Conservation (phyloP, 2,113 vertebrate genomes). For the Nycticryphes semicollaris region DNA sequence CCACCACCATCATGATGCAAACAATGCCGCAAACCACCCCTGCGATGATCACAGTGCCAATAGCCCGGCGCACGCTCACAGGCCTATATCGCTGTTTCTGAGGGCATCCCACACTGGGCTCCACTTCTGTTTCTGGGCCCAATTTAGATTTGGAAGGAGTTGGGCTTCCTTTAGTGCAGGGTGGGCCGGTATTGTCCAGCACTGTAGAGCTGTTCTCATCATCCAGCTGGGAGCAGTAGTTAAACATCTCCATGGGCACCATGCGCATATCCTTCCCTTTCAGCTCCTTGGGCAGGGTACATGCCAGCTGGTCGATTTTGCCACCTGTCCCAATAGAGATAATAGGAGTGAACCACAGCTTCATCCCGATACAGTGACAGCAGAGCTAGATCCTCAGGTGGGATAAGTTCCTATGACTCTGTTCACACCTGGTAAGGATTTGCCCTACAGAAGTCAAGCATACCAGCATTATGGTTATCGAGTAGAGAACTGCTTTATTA, state of each 20-base stretch:
- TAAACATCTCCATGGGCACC: constrained; percentile 98
- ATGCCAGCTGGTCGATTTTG: constrained; percentile 92
- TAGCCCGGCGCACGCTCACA: constrained; percentile 91
- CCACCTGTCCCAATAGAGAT: constrained; percentile 80
- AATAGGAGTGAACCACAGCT: neutral
- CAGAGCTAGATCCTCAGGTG: neutral
- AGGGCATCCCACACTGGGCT: constrained; percentile 75
- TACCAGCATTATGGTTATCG: neutral
- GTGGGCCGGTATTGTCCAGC: constrained; percentile 78
- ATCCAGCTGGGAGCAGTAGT: constrained; percentile 95
- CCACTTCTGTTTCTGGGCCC: constrained; percentile 70
- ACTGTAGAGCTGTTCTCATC: constrained; percentile 85
- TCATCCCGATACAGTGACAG: neutral
- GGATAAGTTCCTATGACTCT: neutral
- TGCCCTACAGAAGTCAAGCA: neutral
- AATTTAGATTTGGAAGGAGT: constrained; percentile 73
- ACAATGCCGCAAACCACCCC: constrained; percentile 96
- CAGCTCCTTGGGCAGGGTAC: constrained; percentile 96
- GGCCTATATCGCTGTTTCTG: constrained; percentile 88
- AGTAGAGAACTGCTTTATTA: neutral
- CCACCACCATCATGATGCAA: constrained; percentile 99
- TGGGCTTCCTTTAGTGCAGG: constrained; percentile 82
- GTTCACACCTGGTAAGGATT: neutral
- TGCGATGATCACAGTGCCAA: constrained; percentile 95
- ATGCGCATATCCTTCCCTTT: constrained; percentile 93